A percentile compares a stretch with the other conserved stretches of the same genome.
Evolutionary conservation across 1,140 invertebrate species (phyloP).

Genomic region (Brachionus asplanchnoidis): DNA sequence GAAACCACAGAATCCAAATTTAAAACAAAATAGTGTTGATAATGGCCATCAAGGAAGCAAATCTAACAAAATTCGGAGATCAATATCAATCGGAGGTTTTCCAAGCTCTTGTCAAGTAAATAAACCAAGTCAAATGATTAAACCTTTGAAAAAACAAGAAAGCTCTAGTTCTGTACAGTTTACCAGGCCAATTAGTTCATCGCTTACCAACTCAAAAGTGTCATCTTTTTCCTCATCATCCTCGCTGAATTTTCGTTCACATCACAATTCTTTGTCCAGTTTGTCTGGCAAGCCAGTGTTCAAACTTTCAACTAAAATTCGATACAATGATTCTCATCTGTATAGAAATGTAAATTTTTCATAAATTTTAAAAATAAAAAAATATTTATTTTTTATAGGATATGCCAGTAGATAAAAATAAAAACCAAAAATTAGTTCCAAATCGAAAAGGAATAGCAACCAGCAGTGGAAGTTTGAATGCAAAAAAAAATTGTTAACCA

Average conservation of each 20-base stretch:
- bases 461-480: not conserved
- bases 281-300: not conserved
- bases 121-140: not conserved
- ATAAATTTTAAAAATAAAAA: not conserved
- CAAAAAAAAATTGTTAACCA: not conserved
- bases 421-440: not conserved
- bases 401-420: not conserved
- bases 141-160: conserved; percentile 22
- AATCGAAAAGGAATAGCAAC: not conserved
- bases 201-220: not conserved
- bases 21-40: not conserved
- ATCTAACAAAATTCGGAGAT: not conserved
- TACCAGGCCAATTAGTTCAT: not conserved
- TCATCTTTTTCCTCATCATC: conserved; percentile 2
- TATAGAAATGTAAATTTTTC: not conserved
- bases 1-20: not conserved
- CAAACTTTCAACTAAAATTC: conserved; percentile 33
- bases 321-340: not conserved
- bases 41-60: not conserved
- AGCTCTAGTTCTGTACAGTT: conserved; percentile 9
- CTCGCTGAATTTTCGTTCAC: not conserved
- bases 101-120: not conserved
- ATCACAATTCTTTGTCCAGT: not conserved
- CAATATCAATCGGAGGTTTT: not conserved
- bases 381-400: not conserved